Base-by-base conservation (phyloP, 1,140 invertebrate species). In the Drosophila ohnishii region DNA sequence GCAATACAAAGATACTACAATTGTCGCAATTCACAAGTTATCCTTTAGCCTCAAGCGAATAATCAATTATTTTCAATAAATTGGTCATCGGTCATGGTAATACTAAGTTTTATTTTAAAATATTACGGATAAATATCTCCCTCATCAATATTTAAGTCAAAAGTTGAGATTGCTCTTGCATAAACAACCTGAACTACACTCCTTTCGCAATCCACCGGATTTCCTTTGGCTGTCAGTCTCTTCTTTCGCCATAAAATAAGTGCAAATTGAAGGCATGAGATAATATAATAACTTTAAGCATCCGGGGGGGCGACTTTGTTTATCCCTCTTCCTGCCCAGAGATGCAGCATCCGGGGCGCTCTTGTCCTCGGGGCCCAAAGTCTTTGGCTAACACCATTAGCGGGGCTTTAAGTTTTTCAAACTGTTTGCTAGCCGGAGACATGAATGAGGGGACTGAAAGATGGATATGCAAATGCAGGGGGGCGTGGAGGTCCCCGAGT, bases 341-440 rank as follows among this genome's bases (percentile, higher is more conserved):
- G 45, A 9, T 56, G 53, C 53, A 56, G 34, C 53, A 55, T 55
- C 51, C 51, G 19, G 53, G 14, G 53, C 0, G 45, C 53, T 40
- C 61, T 42, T 22, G 55, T 63, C 55, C 32, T 35, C n/a, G 61
- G 28, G 37, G 28, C 14, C 28, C 28, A 63, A 64, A 64, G 61
- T 64, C 61, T 48, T 67, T 70, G 51, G 65, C 35, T 39, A 56
- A 70, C 65, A 35, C 42, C 67, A 71, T 72, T 71, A 72, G 67
- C 53, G 53, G 58, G 47, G 44, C 66, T 59, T 72, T 50, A 59
- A 71, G 69, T 72, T 59, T 48, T 48, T 22, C 34, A 67, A 53
- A 39, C 63, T 42, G 34, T 51, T 56, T 53, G 11, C 40, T n/a
- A 10, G 28, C 25, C 8, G n/a, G 32, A 13, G n/a, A 28, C 25